phyloP scores from a whole-genome alignment of 2,888 invertebrate genomes.

The Conomelus anceps region DNA sequence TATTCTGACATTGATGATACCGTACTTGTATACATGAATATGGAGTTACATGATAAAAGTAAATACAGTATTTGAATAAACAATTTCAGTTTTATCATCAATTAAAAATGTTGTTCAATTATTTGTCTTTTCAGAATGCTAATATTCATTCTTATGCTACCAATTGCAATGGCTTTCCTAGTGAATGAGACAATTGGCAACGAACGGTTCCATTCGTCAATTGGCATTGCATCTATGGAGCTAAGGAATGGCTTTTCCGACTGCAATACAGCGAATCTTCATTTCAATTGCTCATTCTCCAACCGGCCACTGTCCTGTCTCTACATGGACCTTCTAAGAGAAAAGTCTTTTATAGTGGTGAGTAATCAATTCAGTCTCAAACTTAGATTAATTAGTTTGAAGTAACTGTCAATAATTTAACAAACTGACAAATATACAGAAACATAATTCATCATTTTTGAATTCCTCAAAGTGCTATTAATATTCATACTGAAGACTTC shows the following conservation, averaged over 20 bases:
- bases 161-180: constrained; percentile 74
- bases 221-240: constrained; percentile 79
- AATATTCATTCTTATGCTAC: constrained; percentile 75
- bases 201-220: constrained; percentile 64
- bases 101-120: no score
- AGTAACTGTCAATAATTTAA: background rate
- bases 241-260: constrained; percentile 31
- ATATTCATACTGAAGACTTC: no score
- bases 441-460: no score
- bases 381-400: background rate
- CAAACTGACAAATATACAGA: background rate
- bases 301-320: constrained; percentile 44
- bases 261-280: constrained; percentile 24
- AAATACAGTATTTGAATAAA: no score
- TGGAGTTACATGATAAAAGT: no score
- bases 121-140: constrained; percentile 54
- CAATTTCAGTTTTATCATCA: no score
- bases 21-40: no score
- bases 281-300: constrained; percentile 28
- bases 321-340: constrained; percentile 56
- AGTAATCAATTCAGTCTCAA: background rate
- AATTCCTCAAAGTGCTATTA: no score
- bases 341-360: constrained; percentile 59
- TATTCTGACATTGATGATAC: no score
- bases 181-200: constrained; percentile 87